Evolutionary conservation across 1,140 invertebrate species (phyloP), one percentile per base, ranked within the genome.

Genomic region (Zaprionus vittiger): DNA sequence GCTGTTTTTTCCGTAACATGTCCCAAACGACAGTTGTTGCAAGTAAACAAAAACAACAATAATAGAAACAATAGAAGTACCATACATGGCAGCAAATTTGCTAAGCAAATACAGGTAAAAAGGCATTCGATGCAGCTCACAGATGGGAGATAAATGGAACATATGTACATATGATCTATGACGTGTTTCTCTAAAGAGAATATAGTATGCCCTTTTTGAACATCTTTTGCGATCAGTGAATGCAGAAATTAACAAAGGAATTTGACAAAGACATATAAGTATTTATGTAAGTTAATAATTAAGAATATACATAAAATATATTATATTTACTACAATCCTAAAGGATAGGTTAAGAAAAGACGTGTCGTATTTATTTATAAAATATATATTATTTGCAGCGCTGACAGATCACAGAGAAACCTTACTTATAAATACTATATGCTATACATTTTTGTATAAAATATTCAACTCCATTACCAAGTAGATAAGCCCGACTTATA

Each of bases 41-140:
- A 81, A 56, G 80, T 71, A 81, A 87, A 89, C 80, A 87, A 83
- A 62, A 75, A 75, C 71, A 75, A 73, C 61, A 77, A 65, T 38
- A 77, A 72, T 41, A 75, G 37, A 52, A 81, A 59, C 76, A 76
- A 67, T 49, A 69, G 47, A 72, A 59, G n/a, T 34, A 44, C 78
- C 55, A 44, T 54, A 55, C 62, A 41, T 55, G 49, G 15, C 37
- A 64, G 61, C 49, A 84, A 81, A 78, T 72, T 63, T 80, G 44
- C 69, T 68, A 83, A 80, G 68, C 84, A 87, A 87, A 89, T 89
- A 89, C 79, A 79, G 80, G 77, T 80, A 80, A 87, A 86, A 87
- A 84, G 85, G 85, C 85, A 87, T 89, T 89, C 81, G 74, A 83
- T 78, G 78, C 57, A 83, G 44, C 73, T 54, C 70, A 77, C 61